Evolutionary conservation across 2,888 invertebrate species (phyloP).

Genomic region (Lochmaea crataegi): DNA sequence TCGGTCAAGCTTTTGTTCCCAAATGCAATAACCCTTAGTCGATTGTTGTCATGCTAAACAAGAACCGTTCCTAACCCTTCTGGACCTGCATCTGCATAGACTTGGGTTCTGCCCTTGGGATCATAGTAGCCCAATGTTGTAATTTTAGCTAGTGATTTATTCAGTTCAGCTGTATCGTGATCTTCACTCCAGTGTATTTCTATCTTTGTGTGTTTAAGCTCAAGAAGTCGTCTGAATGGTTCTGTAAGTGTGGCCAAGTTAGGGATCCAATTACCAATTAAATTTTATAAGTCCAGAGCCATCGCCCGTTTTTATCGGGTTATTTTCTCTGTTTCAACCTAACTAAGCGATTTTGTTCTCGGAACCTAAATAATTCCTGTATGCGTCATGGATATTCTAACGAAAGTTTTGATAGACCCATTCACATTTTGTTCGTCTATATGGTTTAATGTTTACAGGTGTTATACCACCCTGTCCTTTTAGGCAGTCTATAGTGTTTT

Average conservation of each 20-base stretch:
- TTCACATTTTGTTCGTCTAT: too few species aligned
- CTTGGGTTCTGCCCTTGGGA: conserved; percentile 37
- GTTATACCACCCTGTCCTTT: too few species aligned
- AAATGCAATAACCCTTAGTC: conserved; percentile 45
- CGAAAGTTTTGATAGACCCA: too few species aligned
- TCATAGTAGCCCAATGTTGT: conserved; percentile 45
- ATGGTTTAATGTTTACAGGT: too few species aligned
- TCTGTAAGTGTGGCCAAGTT: conserved; percentile 44
- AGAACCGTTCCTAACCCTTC: conserved; percentile 50
- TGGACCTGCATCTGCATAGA: conserved; percentile 21
- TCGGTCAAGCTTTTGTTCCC: conserved; percentile 49
- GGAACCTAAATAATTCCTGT: too few species aligned
- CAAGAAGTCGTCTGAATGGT: conserved; percentile 47
- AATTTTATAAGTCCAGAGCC: too few species aligned
- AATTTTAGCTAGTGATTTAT: conserved; percentile 32
- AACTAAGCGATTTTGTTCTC: too few species aligned
- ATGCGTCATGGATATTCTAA: too few species aligned
- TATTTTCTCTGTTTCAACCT: too few species aligned
- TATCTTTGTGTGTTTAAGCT: conserved; percentile 52
- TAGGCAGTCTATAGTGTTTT: too few species aligned
- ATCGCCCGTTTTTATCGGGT: too few species aligned
- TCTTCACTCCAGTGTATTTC: not conserved
- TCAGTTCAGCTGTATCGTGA: conserved; percentile 35
- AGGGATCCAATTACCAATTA: conserved; percentile 46
- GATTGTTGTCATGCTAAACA: conserved; percentile 42